Percentiles rank a stretch among this genome's conserved stretches.
These are phyloP conservation scores for Hyposoter didymator DNA, from an alignment of 2,888 invertebrate genomes.

Conservation along the genomic window DNA sequence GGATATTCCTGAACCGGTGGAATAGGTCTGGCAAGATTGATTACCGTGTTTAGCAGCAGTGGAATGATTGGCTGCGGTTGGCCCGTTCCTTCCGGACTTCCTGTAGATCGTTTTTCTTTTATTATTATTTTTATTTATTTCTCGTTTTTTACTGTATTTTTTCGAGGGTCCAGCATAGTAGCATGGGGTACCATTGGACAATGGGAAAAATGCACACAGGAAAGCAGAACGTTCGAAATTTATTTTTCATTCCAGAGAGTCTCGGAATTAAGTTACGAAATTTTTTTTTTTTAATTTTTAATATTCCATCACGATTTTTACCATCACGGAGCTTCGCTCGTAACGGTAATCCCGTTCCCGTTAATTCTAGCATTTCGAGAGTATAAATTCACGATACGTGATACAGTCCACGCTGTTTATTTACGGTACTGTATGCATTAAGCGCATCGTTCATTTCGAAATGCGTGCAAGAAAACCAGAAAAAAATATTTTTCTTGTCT, in stretches of 20 bases:
- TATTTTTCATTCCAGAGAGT: slow-evolving; percentile 40
- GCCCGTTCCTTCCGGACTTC: slow-evolving; percentile 75
- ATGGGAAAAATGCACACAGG: not conserved
- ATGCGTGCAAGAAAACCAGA: slow-evolving; percentile 20
- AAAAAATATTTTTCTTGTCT: slow-evolving; percentile 10
- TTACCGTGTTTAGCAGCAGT: slow-evolving; percentile 80
- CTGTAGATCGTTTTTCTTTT: slow-evolving; percentile 70
- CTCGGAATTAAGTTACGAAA: slow-evolving; percentile 45
- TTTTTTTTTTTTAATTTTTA: not conserved
- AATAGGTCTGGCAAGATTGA: slow-evolving; percentile 82
- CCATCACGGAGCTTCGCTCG: slow-evolving; percentile 30
- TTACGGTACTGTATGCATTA: not conserved
- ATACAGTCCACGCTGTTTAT: not conserved
- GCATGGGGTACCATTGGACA: slow-evolving; percentile 14
- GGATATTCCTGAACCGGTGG: slow-evolving; percentile 81
- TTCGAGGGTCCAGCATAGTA: not conserved
- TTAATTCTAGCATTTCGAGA: slow-evolving; percentile 38
- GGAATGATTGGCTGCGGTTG: slow-evolving; percentile 80
- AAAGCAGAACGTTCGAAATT: slow-evolving; percentile 35
- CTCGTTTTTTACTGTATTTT: slow-evolving; percentile 9
- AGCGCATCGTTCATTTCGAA: slow-evolving; percentile 42
- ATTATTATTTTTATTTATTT: slow-evolving; percentile 33
- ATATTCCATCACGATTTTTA: slow-evolving; percentile 19
- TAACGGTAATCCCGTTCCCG: slow-evolving; percentile 17
- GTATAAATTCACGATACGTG: slow-evolving; percentile 11